A percentile compares a stretch with the other conserved stretches of the same genome.
These are phyloP conservation scores for Chitala chitala DNA, from an alignment of 2,113 vertebrate species.

Conservation along the genomic window DNA sequence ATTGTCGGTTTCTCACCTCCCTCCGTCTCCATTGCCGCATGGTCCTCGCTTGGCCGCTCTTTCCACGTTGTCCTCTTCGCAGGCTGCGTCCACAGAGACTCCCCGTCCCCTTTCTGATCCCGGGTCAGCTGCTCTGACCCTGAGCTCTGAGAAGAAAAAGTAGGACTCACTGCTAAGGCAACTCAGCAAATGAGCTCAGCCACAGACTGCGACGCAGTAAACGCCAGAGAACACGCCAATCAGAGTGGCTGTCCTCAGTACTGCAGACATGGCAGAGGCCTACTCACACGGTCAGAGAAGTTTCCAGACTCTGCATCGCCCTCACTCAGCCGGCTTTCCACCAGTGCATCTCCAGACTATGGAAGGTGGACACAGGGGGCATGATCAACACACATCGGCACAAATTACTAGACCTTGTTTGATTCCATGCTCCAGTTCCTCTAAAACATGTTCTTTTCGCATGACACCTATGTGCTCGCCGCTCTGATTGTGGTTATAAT, in stretches of 20 bases:
- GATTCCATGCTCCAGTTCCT: neutral
- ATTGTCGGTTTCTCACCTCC: slow-evolving; percentile 39
- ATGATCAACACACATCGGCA: neutral
- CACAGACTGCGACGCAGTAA: too few relatives aligned
- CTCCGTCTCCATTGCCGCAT: slow-evolving; percentile 30
- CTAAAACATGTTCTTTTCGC: neutral
- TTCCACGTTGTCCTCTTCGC: slow-evolving; percentile 56
- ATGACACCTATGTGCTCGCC: neutral
- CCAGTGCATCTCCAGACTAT: slow-evolving; percentile 61
- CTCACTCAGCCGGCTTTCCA: slow-evolving; percentile 52
- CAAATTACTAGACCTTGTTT: too few relatives aligned
- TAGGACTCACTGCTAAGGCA: too few relatives aligned
- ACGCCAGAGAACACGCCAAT: too few relatives aligned
- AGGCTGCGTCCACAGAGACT: slow-evolving; percentile 63
- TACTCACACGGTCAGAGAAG: slow-evolving; percentile 66
- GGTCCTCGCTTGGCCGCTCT: slow-evolving; percentile 29
- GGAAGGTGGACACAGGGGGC: slow-evolving; percentile 3
- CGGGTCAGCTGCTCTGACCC: slow-evolving; percentile 41
- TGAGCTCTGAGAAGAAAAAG: slow-evolving; percentile 36
- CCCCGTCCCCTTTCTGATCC: slow-evolving; percentile 56
- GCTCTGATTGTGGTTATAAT: neutral
- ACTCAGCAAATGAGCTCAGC: too few relatives aligned
- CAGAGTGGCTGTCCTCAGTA: neutral
- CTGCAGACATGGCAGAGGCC: neutral
- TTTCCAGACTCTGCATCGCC: slow-evolving; percentile 61